Base-by-base conservation (phyloP, 2,888 invertebrate genomes). In the Hirudinaria manillensis region DNA sequence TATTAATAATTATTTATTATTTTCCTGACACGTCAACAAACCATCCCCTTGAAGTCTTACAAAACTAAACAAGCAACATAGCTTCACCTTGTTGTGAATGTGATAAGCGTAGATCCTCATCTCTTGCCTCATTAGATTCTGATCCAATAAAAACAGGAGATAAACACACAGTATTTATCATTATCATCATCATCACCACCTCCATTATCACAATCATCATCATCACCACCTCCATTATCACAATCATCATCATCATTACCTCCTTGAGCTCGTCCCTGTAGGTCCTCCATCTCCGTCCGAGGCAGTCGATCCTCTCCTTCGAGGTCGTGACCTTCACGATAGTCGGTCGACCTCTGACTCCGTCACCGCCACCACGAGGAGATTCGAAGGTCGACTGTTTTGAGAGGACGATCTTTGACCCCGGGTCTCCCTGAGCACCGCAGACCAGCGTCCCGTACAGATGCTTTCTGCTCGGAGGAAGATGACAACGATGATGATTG, bases 81-180 rank as follows among this genome's bases (percentile, higher is more conserved):
- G n/a, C 16, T 7, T 68, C 36, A 68, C 68, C 36, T 68, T 68
- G n/a, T 32, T 6, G 34, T 68, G 68, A n/a, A 68, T 36, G 29
- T 68, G 29, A 68, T 68, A 68, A 68, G 68, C 68, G 6, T n/a
- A 68, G 2, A 68, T 32, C 68, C 36, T 68, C 68, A 68, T 68
- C 68, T 68, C 68, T 29, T 36, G n/a, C 19, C 36, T 29, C 68
- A 68, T 29, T 13, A 68, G 32, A n/a, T n/a, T 68, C 68, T 68
- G 19, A 6, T 29, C n/a, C 21, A 67, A 32, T 24, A 68, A 29
- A 7, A 68, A 29, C 7, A 68, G 34, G 1, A 68, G n/a, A 24
- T 34, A 32, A 68, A 29, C 24, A 27, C 19, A 6, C 10, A 3
- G 10, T 6, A 3, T 16, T 45, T 16, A 6, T 45, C 45, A 45